phyloP scores from a whole-genome alignment of 2,113 vertebrate genomes.

The Melanerpes formicivorus region DNA sequence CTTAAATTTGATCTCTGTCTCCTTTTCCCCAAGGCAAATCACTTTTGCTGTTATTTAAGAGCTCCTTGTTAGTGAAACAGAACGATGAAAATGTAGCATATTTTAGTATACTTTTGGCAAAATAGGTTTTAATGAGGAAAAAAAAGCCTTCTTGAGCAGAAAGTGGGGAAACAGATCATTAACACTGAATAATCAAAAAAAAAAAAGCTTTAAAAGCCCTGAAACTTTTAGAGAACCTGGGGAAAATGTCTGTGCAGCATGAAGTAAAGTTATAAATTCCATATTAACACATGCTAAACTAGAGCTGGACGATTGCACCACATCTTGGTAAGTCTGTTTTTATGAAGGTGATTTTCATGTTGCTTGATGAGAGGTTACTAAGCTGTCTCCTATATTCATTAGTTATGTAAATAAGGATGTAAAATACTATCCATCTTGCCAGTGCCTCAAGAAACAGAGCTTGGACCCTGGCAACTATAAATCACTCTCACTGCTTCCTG shows the following conservation, averaged over 20 bases:
- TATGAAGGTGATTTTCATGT: neutral
- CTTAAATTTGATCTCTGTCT: neutral
- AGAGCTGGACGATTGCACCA: neutral
- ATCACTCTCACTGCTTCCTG: conserved; percentile 25
- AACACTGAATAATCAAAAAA: neutral
- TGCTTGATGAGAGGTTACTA: neutral
- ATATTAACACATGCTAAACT: neutral
- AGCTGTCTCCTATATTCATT: neutral
- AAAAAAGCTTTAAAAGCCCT: neutral
- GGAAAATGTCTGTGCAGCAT: neutral
- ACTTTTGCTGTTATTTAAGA: neutral
- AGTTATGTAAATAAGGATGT: neutral
- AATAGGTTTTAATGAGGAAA: neutral
- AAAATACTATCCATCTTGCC: neutral
- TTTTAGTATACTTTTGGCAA: neutral
- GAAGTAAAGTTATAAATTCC: neutral
- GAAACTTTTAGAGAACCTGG: neutral
- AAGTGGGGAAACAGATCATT: neutral
- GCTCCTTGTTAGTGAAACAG: neutral
- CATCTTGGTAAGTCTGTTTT: neutral
- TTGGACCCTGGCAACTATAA: neutral
- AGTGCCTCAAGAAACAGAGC: conserved; percentile 13
- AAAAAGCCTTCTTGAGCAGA: neutral
- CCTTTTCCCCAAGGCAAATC: neutral
- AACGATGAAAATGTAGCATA: neutral